Evolutionary conservation across 2,797 vertebrate genomes (phyloP).

Genomic region (Sus cebifrons): DNA sequence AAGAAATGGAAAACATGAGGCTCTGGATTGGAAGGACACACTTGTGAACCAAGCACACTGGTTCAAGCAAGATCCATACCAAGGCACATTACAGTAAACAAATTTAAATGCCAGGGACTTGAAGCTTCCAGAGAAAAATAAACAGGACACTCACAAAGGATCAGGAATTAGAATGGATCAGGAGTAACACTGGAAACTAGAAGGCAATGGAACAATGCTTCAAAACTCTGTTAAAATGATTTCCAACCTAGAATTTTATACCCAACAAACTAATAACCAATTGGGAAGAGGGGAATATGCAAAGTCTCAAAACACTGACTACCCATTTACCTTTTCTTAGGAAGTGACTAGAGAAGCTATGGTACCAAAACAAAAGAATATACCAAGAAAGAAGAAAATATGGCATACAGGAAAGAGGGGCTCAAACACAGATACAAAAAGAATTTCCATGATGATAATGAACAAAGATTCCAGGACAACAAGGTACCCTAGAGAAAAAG

Average conservation of each 20-base stretch:
- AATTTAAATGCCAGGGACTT: not conserved
- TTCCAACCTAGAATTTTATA: slow-evolving; percentile 51
- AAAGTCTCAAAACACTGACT: slow-evolving; percentile 16
- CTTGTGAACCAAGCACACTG: not conserved
- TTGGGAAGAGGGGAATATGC: not conserved
- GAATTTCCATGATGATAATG: not conserved
- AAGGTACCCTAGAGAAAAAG: not conserved
- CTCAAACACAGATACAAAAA: slow-evolving; percentile 19
- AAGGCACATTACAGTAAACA: not conserved
- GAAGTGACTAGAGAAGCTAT: not conserved
- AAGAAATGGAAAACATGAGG: not conserved
- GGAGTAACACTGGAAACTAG: not conserved
- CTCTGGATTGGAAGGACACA: not conserved
- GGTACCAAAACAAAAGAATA: slow-evolving; percentile 20
- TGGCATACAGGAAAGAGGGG: not conserved
- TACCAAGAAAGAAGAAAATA: slow-evolving; percentile 33
- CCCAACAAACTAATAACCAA: not conserved
- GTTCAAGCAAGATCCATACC: slow-evolving; percentile 8
- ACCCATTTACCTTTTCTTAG: not conserved
- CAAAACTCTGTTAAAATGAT: slow-evolving; percentile 55
- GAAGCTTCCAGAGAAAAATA: slow-evolving; percentile 10
- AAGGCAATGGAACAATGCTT: slow-evolving; percentile 49
- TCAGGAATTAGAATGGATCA: slow-evolving; percentile 16
- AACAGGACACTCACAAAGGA: slow-evolving; percentile 6
- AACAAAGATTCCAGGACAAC: not conserved